These are phyloP conservation scores for Lathronympha strigana DNA, from an alignment of 2,888 invertebrate genomes.

Conservation along the genomic window DNA sequence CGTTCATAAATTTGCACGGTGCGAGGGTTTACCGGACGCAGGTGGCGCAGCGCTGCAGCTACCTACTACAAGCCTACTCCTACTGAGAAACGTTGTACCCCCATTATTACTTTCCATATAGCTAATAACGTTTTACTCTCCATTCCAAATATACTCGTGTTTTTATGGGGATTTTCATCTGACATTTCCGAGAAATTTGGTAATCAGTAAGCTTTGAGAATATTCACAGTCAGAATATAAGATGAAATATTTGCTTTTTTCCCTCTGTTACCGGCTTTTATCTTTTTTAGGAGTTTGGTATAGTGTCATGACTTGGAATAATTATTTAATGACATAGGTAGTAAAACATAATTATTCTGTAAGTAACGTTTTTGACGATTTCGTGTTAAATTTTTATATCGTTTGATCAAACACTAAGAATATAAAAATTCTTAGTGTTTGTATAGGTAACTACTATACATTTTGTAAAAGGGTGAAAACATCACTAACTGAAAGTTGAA, in stretches of 20 bases:
- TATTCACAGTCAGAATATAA: slow-evolving; percentile 25
- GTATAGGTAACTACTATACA: too few relatives aligned
- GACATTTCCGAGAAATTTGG: slow-evolving; percentile 11
- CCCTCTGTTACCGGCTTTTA: not conserved
- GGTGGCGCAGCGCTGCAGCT: slow-evolving; percentile 65
- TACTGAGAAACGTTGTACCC: slow-evolving; percentile 55
- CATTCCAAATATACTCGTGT: slow-evolving; percentile 20
- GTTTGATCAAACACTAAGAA: too few relatives aligned
- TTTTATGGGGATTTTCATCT: slow-evolving; percentile 16
- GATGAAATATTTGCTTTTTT: slow-evolving; percentile 13
- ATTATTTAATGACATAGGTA: not conserved
- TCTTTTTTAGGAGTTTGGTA: not conserved
- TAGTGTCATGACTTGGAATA: not conserved
- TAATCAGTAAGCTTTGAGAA: slow-evolving; percentile 11
- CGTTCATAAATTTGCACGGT: slow-evolving; percentile 79
- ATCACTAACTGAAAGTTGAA: not conserved
- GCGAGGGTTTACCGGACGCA: slow-evolving; percentile 70
- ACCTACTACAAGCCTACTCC: slow-evolving; percentile 56
- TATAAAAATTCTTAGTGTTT: too few relatives aligned
- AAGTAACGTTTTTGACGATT: not conserved
- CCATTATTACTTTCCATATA: slow-evolving; percentile 41
- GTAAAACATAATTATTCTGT: not conserved
- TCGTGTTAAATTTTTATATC: too few relatives aligned
- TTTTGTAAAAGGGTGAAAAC: too few relatives aligned
- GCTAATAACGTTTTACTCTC: slow-evolving; percentile 20